Base-by-base conservation (phyloP, 2,113 vertebrate species). In the Lethenteron camtschaticum region DNA sequence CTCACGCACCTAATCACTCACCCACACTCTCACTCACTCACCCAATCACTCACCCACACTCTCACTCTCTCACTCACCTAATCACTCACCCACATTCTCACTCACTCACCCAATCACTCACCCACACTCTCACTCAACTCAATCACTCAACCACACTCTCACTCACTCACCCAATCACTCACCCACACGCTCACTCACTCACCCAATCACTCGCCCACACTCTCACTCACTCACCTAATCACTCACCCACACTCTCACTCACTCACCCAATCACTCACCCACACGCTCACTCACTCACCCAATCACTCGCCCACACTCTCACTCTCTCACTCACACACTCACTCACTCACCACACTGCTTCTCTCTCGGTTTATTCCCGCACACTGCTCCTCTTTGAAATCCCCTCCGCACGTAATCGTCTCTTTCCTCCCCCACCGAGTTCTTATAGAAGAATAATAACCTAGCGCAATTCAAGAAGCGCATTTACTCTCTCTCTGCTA, bases 391-490 rank as follows among this genome's bases (percentile, higher is more conserved):
- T 41, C 41, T 41, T 41, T 41, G 41, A 41, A 41, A 41, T 66
- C 71, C 71, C 55, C 72, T 69, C 55, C 72, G 69, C 71, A 71
- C 74, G 72, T 73, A 75, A 73, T 72, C 73, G n/a, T 13, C n/a
- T 16, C 3, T 13, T 2, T 20, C 12, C 12, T 3, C 11, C 56
- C n/a, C 7, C 68, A 13, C 14, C 16, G 41, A 41, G 41, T 41
- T 41, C 5, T 41, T 41, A 41, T 41, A 41, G 4, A 41, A 41
- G 41, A 5, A 41, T 6, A 41, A 41, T 41, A 3, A 41, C 41
- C 41, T 41, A 41, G 41, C 41, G 41, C 41, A 41, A 41, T 41
- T 41, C 41, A 41, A 41, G 41, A 41, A 41, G 41, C 41, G 41
- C 41, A 41, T 41, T 41, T 41, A 41, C 3, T 24, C 24, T 24